phyloP scores from a whole-genome alignment of 2,888 invertebrate genomes.

The Protonemura montana region DNA sequence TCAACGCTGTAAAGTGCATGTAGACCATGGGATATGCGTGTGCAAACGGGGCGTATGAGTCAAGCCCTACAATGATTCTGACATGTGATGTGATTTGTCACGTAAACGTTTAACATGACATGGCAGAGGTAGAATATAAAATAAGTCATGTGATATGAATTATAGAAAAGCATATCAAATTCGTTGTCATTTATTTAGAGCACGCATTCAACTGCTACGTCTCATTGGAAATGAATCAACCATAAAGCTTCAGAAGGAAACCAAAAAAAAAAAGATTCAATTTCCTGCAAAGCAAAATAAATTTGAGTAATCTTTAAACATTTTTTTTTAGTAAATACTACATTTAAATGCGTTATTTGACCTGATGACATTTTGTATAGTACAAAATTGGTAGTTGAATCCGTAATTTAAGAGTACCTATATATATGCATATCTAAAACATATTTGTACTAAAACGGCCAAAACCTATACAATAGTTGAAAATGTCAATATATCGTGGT shows the following conservation, averaged over 20 bases:
- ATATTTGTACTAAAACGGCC: not conserved
- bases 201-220: not conserved
- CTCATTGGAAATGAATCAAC: not conserved
- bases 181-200: not conserved
- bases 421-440: not conserved
- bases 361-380: not conserved
- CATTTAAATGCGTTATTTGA: no score
- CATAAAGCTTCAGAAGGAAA: not conserved
- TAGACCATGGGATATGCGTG: not conserved
- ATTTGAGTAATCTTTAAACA: not conserved
- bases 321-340: not conserved
- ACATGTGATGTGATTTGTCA: not conserved
- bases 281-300: not conserved
- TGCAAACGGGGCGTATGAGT: not conserved
- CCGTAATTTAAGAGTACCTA: not conserved
- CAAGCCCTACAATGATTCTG: not conserved
- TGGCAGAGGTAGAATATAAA: not conserved
- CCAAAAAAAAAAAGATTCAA: not conserved
- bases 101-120: not conserved
- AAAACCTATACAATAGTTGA: not conserved
- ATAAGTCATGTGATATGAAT: not conserved
- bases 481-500: not conserved
- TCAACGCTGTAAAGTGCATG: not conserved
- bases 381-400: no score
- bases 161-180: not conserved